phyloP scores from a whole-genome alignment of 2,113 vertebrate species.

The Tragulus kanchil region DNA sequence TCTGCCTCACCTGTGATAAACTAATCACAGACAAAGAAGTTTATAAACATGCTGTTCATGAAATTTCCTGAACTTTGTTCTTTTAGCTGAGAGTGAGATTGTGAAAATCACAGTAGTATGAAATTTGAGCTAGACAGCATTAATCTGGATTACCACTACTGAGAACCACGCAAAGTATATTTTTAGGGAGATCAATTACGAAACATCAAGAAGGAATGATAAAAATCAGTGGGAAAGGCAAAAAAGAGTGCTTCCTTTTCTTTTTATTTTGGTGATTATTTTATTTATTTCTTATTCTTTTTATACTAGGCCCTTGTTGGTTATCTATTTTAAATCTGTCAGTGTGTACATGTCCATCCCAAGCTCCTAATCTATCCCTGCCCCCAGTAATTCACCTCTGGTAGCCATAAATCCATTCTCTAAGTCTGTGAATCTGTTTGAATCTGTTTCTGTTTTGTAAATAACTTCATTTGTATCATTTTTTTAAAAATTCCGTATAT shows the following conservation, averaged over 20 bases:
- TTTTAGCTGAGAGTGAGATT: not conserved
- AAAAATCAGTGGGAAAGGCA: not conserved
- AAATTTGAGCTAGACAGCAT: not conserved
- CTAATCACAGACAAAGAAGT: not conserved
- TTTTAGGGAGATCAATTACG: not conserved
- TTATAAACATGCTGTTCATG: not conserved
- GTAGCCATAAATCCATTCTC: not conserved
- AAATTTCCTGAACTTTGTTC: slow-evolving; percentile 9
- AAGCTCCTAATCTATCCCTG: not conserved
- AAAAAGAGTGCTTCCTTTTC: not conserved
- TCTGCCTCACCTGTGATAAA: not conserved
- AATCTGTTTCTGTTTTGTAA: not conserved
- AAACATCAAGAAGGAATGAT: not conserved
- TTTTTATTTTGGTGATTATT: not conserved
- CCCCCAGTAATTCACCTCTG: not conserved
- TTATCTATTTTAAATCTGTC: not conserved
- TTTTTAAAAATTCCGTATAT: not conserved
- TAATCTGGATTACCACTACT: not conserved
- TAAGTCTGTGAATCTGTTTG: not conserved
- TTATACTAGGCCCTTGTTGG: not conserved
- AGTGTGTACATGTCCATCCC: not conserved
- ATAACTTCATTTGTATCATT: not conserved
- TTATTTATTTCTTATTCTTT: not conserved
- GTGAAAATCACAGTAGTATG: not conserved
- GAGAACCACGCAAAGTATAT: not conserved